Conservation (phyloP, 2,113 vertebrate species). For the Osmerus mordax region DNA sequence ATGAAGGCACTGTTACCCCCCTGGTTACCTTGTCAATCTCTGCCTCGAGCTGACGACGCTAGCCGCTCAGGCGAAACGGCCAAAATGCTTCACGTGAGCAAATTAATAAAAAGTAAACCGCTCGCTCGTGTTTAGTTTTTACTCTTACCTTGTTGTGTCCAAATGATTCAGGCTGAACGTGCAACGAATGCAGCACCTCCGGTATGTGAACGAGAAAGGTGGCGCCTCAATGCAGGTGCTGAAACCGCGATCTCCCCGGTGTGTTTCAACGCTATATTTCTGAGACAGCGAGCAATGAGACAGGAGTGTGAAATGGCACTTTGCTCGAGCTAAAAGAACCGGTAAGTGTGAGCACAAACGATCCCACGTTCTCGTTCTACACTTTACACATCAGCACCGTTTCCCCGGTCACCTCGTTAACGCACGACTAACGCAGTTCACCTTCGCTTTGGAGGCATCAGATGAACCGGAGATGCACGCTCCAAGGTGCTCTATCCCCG, state of each 20-base stretch:
- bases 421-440: conserved; percentile 16
- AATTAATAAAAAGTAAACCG: too few species aligned
- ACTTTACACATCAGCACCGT: conserved; percentile 40
- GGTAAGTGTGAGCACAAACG: conserved; percentile 22
- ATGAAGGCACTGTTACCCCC: too few species aligned
- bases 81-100: too few species aligned
- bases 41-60: too few species aligned
- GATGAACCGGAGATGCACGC: conserved; percentile 31
- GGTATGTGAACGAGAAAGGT: conserved; percentile 45
- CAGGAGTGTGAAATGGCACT: conserved; percentile 55
- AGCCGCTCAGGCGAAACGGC: too few species aligned
- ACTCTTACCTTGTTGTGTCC: not conserved
- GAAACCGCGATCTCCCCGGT: not conserved
- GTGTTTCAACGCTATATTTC: conserved; percentile 29
- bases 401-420: not conserved
- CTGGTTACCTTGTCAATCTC: too few species aligned
- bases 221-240: conserved; percentile 58
- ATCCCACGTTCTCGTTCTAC: conserved; percentile 20
- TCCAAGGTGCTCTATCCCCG: conserved; percentile 52
- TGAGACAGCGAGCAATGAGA: conserved; percentile 33
- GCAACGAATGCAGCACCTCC: conserved; percentile 14
- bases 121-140: not conserved
- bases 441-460: conserved; percentile 31
- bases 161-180: conserved; percentile 8
- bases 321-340: conserved; percentile 40